Percentiles rank a stretch among this genome's conserved stretches.
Conservation (phyloP, 2,888 invertebrate species). For the Ramazzottius varieornatus region DNA sequence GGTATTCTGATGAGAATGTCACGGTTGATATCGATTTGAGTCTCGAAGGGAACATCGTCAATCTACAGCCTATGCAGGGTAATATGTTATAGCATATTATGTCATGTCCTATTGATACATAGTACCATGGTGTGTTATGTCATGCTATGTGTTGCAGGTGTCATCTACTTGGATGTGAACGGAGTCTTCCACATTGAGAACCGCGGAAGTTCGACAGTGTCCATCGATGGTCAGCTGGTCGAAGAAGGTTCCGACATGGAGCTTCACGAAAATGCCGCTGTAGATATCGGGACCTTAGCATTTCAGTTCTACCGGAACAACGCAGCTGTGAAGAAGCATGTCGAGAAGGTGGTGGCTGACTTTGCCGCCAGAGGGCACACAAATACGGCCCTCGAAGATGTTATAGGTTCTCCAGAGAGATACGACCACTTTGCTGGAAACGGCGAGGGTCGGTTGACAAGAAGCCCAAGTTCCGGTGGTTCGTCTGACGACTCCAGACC, state of each 20-base stretch:
- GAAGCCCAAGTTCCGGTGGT: too few relatives aligned
- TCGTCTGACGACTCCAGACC: too few relatives aligned
- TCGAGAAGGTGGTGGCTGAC: not conserved
- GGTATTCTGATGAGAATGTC: conserved; percentile 2
- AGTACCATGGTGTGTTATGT: too few relatives aligned
- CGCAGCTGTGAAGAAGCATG: not conserved
- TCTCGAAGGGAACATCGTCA: not conserved
- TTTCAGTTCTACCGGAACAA: not conserved
- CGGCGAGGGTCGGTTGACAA: too few relatives aligned
- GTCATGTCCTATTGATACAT: too few relatives aligned
- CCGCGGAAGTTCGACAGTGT: not conserved
- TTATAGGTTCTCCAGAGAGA: too few relatives aligned
- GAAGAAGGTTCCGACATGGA: not conserved
- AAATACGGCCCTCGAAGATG: too few relatives aligned
- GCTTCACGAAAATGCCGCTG: not conserved
- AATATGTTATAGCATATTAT: too few relatives aligned
- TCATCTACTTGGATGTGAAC: not conserved
- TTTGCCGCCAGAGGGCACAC: too few relatives aligned
- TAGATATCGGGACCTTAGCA: not conserved
- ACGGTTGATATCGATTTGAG: not conserved
- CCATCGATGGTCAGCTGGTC: not conserved
- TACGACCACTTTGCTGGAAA: too few relatives aligned
- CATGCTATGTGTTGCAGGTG: too few relatives aligned
- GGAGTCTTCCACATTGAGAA: not conserved
- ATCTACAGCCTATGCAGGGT: not conserved